Evolutionary conservation across 1,140 invertebrate genomes (phyloP).

Genomic region (Pseudobourletiella spinata): DNA sequence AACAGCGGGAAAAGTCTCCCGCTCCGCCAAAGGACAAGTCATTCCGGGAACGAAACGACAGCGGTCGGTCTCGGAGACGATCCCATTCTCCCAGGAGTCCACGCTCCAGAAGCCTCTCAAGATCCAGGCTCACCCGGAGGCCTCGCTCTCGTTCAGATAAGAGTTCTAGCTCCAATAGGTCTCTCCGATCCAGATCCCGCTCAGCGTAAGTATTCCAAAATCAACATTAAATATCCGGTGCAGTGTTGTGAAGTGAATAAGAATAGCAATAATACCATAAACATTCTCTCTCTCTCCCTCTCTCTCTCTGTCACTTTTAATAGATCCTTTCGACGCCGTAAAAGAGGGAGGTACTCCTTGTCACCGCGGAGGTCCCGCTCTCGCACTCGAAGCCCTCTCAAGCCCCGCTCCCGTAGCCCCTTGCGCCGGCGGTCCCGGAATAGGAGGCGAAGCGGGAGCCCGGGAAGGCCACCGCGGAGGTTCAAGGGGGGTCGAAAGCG

Average conservation of each 20-base stretch:
- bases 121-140: not conserved
- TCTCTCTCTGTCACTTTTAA: too few relatives aligned
- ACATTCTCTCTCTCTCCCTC: too few relatives aligned
- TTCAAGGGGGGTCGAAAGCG: conserved; percentile 37
- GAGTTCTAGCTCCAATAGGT: conserved; percentile 7
- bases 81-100: conserved; percentile 37
- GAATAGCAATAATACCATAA: too few relatives aligned
- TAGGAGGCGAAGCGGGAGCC: conserved; percentile 40
- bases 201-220: conserved; percentile 23
- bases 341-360: not conserved
- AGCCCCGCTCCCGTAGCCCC: conserved; percentile 41
- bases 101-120: conserved; percentile 28
- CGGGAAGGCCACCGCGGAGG: conserved; percentile 37
- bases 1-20: conserved; percentile 15
- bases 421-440: conserved; percentile 37
- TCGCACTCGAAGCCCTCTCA: conserved; percentile 39
- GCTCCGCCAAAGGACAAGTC: not conserved
- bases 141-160: conserved; percentile 4
- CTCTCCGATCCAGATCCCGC: conserved; percentile 35
- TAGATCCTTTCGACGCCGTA: not conserved
- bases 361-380: not conserved
- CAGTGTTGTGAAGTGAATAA: too few relatives aligned
- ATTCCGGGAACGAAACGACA: not conserved
- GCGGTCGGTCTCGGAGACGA: not conserved
- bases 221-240: too few relatives aligned